phyloP scores from a whole-genome alignment of 2,888 invertebrate genomes.

The Campaea margaritaria region DNA sequence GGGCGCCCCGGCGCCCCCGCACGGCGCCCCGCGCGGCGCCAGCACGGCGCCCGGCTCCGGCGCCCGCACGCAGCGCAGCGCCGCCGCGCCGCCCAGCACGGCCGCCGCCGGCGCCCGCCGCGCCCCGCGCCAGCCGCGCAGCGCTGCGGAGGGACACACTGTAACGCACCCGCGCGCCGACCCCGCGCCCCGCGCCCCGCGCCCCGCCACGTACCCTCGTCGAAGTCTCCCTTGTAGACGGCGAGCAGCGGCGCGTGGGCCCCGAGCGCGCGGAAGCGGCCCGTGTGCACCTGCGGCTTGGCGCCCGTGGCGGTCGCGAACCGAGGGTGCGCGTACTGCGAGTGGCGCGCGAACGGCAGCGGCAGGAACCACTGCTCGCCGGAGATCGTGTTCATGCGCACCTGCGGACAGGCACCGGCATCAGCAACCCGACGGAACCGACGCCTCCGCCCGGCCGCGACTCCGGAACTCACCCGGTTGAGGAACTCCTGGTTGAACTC shows the following conservation, averaged over 20 bases:
- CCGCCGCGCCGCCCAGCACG: conserved; percentile 75
- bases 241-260: conserved; percentile 86
- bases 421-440: too few relatives aligned
- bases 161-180: conserved; percentile 61
- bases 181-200: conserved; percentile 9
- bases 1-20: conserved; percentile 36
- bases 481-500: conserved; percentile 93
- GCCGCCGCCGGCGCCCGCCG: conserved; percentile 30
- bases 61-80: conserved; percentile 90
- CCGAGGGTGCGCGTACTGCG: conserved; percentile 90
- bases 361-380: conserved; percentile 96
- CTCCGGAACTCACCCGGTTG: conserved; percentile 87
- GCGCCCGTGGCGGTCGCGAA: conserved; percentile 60
- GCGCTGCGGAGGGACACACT: conserved; percentile 36
- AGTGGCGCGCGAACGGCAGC: conserved; percentile 95
- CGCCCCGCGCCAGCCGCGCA: conserved; percentile 43
- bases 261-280: conserved; percentile 51
- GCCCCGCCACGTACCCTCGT: conserved; percentile 37
- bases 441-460: too few relatives aligned
- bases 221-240: conserved; percentile 87
- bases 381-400: conserved; percentile 97
- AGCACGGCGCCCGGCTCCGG: conserved; percentile 90
- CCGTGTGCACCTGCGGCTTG: conserved; percentile 86
- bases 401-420: conserved; percentile 75
- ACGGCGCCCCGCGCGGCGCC: conserved; percentile 47